Evolutionary conservation across 2,888 invertebrate species (phyloP), one percentile per base, ranked within the genome.

Genomic region (Caradrina clavipalpis): DNA sequence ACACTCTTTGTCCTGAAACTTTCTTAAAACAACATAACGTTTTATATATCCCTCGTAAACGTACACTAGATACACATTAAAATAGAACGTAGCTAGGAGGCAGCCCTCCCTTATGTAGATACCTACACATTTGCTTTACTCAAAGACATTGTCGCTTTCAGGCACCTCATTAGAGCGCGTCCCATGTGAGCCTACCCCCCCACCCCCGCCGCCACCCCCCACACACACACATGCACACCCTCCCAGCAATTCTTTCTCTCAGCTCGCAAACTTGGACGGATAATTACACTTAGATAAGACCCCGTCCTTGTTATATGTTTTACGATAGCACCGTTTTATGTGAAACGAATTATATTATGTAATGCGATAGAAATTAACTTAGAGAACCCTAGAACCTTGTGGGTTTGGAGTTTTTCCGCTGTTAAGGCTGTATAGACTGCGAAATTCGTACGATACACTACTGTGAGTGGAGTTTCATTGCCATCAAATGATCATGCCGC

Each of bases 141-240:
- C 94, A 95, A 95, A 95, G 95, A 95, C 95, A 96, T 95, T 96
- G 95, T 95, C 95, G 95, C 95, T 95, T 95, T 95, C 95, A 95
- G 95, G 95, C 95, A 96, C 95, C 95, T 96, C 95, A 96, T 96
- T 96, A 96, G 95, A 95, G 95, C 92, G 94, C 94, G 95, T 95
- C 95, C 95, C 95, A 95, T 94, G 95, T 94, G 95, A 94, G 95
- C 94, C 94, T 94, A 93, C 93, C 91, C 90, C 87, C 87, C 87
- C 82, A 80, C 81, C 85, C 80, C 73, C 75, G 74, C 69, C 73
- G 64, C 49, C 73, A 51, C 76, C 75, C 76, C 78, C 85, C 86
- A 86, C 89, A 85, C 91, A 89, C 90, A 90, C 90, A 88, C 88
- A 89, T 67, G 65, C 76, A 85, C 89, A 90, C 89, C 35, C 56